These are phyloP conservation scores for Eilema griseolum DNA, from an alignment of 2,888 invertebrate genomes.

Conservation along the genomic window DNA sequence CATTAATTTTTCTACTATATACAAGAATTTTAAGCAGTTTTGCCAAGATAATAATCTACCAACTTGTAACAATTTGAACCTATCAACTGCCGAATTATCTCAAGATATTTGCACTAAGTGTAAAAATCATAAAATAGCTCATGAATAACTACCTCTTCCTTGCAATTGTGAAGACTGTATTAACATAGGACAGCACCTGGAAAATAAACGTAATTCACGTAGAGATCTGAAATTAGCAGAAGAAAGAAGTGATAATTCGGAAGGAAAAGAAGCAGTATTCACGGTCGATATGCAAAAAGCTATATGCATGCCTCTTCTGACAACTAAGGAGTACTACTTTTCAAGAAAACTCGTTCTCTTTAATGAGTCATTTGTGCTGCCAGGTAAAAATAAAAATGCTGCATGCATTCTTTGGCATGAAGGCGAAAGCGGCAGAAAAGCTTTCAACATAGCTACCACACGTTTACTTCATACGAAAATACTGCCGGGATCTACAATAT, in stretches of 20 bases:
- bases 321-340: slow-evolving; percentile 27
- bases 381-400: slow-evolving; percentile 30
- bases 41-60: slow-evolving; percentile 27
- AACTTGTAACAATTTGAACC: no score
- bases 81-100: no score
- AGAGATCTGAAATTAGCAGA: slow-evolving; percentile 26
- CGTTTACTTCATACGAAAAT: slow-evolving; percentile 23
- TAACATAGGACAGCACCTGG: slow-evolving; percentile 20
- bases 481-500: slow-evolving; percentile 23
- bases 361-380: slow-evolving; percentile 32
- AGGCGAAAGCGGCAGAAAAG: slow-evolving; percentile 31
- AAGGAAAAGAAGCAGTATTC: slow-evolving; percentile 20
- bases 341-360: slow-evolving; percentile 26
- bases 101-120: slow-evolving; percentile 36
- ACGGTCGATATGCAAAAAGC: slow-evolving; percentile 20
- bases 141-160: slow-evolving; percentile 25
- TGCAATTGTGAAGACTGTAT: slow-evolving; percentile 25
- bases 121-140: slow-evolving; percentile 30
- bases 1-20: slow-evolving; percentile 24
- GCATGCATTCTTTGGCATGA: slow-evolving; percentile 30
- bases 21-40: slow-evolving; percentile 26
- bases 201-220: slow-evolving; percentile 22
- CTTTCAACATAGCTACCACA: slow-evolving; percentile 21
- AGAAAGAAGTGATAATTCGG: slow-evolving; percentile 19
- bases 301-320: no score